phyloP scores from a whole-genome alignment of 2,888 invertebrate genomes.

The Lasioglossum marginatum region DNA sequence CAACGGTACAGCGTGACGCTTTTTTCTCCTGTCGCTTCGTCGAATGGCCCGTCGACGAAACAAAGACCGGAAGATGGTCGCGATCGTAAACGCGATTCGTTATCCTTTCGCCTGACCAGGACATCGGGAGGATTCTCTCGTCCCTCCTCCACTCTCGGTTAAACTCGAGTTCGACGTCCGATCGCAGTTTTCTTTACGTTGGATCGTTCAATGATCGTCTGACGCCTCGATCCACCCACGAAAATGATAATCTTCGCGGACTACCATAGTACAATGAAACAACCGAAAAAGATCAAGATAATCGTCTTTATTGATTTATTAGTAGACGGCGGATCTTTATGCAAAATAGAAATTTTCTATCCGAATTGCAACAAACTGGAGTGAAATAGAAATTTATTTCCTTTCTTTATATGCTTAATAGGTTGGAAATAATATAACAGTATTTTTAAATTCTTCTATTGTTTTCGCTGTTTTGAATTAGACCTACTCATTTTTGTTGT shows the following conservation, averaged over 20 bases:
- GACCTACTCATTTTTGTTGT: too few relatives aligned
- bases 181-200: background rate
- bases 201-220: background rate
- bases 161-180: slow-evolving; percentile 13
- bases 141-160: background rate
- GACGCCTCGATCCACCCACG: background rate
- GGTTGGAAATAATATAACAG: too few relatives aligned
- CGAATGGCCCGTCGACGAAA: background rate
- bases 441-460: too few relatives aligned
- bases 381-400: too few relatives aligned
- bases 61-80: slow-evolving; percentile 29
- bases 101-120: slow-evolving; percentile 20
- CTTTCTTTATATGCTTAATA: too few relatives aligned
- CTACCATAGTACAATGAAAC: background rate
- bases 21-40: background rate
- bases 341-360: too few relatives aligned
- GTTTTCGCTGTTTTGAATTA: too few relatives aligned
- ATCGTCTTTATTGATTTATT: too few relatives aligned
- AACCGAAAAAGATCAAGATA: background rate
- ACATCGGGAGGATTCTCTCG: background rate
- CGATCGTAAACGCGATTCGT: slow-evolving; percentile 44
- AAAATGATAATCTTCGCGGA: background rate
- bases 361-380: too few relatives aligned
- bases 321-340: too few relatives aligned
- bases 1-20: background rate